A percentile compares a stretch with the other conserved stretches of the same genome.
These are phyloP conservation scores for Nesidiocoris tenuis DNA, from an alignment of 2,888 invertebrate species.

Conservation along the genomic window DNA sequence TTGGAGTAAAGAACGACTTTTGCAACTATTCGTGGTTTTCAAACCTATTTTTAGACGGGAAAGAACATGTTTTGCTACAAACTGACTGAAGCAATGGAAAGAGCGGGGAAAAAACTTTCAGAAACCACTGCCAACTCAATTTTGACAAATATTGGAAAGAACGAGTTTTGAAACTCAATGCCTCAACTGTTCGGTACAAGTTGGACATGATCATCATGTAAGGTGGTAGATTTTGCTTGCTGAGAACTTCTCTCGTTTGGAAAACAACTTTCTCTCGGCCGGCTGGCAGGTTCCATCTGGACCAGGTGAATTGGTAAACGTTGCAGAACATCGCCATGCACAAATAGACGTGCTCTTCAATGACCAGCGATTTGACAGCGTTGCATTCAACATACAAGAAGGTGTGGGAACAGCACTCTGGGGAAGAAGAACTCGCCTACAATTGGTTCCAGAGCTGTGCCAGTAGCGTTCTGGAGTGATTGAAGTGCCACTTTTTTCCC, in stretches of 20 bases:
- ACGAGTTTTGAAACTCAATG: not conserved
- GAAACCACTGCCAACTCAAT: no score
- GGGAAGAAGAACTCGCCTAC: slow-evolving; percentile 63
- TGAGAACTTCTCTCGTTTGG: slow-evolving; percentile 63
- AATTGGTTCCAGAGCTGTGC: slow-evolving; percentile 62
- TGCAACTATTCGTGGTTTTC: no score
- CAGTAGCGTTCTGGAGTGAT: slow-evolving; percentile 64
- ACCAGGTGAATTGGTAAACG: slow-evolving; percentile 79
- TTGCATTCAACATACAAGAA: slow-evolving; percentile 68
- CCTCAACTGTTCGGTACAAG: slow-evolving; percentile 63
- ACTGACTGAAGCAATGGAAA: no score
- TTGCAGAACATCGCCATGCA: slow-evolving; percentile 73
- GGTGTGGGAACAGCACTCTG: slow-evolving; percentile 66
- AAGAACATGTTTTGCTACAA: no score
- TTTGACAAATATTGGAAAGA: no score
- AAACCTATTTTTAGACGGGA: no score
- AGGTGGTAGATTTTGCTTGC: slow-evolving; percentile 54
- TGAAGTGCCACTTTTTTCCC: slow-evolving; percentile 56
- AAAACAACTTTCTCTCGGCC: slow-evolving; percentile 65
- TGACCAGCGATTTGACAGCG: slow-evolving; percentile 62
- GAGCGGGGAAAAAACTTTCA: no score
- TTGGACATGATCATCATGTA: slow-evolving; percentile 63
- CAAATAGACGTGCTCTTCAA: slow-evolving; percentile 73
- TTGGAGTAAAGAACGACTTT: no score
- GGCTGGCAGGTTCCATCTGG: slow-evolving; percentile 67